These are phyloP conservation scores for Incurvaria masculella DNA, from an alignment of 2,888 invertebrate genomes.

Conservation along the genomic window DNA sequence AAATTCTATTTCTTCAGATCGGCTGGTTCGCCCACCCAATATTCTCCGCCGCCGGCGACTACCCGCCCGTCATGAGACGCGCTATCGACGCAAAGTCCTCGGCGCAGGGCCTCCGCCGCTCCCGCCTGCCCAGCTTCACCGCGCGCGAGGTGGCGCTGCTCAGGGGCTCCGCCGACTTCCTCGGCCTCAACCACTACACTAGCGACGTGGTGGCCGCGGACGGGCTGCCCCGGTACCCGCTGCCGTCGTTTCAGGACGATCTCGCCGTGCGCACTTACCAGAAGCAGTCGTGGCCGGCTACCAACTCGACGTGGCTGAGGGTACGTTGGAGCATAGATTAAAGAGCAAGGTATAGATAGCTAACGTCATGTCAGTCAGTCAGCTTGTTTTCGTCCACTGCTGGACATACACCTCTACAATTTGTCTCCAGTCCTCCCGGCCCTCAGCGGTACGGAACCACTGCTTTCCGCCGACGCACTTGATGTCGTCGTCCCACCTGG, in stretches of 20 bases:
- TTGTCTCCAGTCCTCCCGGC: no score
- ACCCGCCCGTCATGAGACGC: slow-evolving; percentile 62
- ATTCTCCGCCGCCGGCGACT: slow-evolving; percentile 60
- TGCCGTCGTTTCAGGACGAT: slow-evolving; percentile 39
- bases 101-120: slow-evolving; percentile 54
- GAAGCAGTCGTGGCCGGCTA: slow-evolving; percentile 47
- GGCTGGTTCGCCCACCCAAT: slow-evolving; percentile 70
- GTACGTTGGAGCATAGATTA: no score
- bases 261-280: slow-evolving; percentile 30
- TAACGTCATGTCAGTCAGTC: no score
- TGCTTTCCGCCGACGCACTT: no score
- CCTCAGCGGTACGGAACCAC: no score
- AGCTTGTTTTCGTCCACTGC: no score
- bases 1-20: slow-evolving; percentile 33
- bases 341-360: no score
- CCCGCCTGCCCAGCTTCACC: slow-evolving; percentile 62
- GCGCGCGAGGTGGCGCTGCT: slow-evolving; percentile 57
- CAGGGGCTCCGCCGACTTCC: slow-evolving; percentile 63
- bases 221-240: slow-evolving; percentile 19
- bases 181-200: slow-evolving; percentile 74
- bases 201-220: slow-evolving; percentile 42
- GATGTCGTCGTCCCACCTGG: no score
- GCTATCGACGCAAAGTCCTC: slow-evolving; percentile 55
- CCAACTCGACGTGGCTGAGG: slow-evolving; percentile 48
- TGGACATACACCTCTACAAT: no score